Percentiles rank a stretch among this genome's conserved stretches.
Evolutionary conservation across 2,113 vertebrate genomes (phyloP).

Genomic region (Peromyscus leucopus): DNA sequence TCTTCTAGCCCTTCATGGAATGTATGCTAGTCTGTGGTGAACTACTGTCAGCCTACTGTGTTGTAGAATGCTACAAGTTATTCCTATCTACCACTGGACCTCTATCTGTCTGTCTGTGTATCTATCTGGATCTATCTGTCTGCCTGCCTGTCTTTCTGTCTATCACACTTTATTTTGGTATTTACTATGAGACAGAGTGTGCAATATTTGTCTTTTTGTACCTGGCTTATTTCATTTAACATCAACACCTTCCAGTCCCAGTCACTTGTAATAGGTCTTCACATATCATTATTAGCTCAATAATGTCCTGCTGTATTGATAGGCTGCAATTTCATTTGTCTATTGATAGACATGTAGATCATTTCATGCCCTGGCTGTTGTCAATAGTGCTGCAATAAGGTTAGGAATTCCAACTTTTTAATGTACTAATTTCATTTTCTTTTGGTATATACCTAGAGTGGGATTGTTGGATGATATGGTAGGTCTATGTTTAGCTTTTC

Average conservation of each 20-base stretch:
- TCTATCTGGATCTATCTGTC: too few species aligned
- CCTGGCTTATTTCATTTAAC: not conserved
- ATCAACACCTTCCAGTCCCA: not conserved
- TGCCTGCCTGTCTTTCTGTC: too few species aligned
- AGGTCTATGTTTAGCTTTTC: not conserved
- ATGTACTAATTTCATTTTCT: not conserved
- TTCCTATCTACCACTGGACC: not conserved
- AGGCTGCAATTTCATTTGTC: not conserved
- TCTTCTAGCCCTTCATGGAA: not conserved
- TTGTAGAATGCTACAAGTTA: not conserved
- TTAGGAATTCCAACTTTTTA: not conserved
- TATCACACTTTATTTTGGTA: not conserved
- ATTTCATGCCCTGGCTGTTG: not conserved
- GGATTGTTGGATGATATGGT: not conserved
- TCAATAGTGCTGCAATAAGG: not conserved
- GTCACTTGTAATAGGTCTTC: not conserved
- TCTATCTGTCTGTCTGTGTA: too few species aligned
- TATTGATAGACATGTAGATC: too few species aligned
- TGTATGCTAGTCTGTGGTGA: not conserved
- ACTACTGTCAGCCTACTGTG: not conserved
- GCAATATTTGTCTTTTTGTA: not conserved
- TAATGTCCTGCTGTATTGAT: not conserved
- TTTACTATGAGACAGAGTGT: not conserved
- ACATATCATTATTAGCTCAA: not conserved
- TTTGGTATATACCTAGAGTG: not conserved